Conservation (phyloP, 2,888 invertebrate species). For the Labia minor region DNA sequence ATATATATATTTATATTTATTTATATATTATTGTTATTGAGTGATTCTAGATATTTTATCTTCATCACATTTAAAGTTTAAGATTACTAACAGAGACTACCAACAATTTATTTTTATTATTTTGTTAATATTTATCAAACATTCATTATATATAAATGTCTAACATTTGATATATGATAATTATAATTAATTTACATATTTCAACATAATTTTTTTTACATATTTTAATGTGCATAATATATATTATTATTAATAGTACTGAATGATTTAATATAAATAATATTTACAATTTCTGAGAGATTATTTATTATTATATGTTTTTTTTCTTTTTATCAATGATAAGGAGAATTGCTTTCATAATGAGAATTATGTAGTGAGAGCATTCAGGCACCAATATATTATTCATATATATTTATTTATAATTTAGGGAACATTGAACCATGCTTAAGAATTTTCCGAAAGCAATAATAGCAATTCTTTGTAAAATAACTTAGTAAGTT, state of each 20-base stretch:
- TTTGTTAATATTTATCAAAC: conserved; percentile 2
- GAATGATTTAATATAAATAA: neutral
- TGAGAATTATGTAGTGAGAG: neutral
- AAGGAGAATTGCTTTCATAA: neutral
- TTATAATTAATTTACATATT: neutral
- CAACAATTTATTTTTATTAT: neutral
- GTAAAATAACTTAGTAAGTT: neutral
- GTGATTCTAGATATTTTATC: neutral
- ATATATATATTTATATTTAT: neutral
- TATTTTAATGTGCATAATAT: neutral
- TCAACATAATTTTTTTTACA: neutral
- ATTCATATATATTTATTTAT: neutral
- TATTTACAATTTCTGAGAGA: neutral
- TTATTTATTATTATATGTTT: no score
- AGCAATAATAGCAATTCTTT: neutral
- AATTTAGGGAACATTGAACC: conserved; percentile 13
- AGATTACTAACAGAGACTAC: neutral
- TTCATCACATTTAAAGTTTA: neutral
- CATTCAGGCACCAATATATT: conserved; percentile 4
- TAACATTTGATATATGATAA: neutral
- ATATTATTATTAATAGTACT: neutral
- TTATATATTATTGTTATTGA: neutral
- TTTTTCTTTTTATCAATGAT: neutral
- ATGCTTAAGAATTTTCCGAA: neutral
- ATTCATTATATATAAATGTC: neutral